Percentiles rank a stretch among this genome's conserved stretches.
Conservation (phyloP, 2,888 invertebrate genomes). For the Drosophila infuscata region DNA sequence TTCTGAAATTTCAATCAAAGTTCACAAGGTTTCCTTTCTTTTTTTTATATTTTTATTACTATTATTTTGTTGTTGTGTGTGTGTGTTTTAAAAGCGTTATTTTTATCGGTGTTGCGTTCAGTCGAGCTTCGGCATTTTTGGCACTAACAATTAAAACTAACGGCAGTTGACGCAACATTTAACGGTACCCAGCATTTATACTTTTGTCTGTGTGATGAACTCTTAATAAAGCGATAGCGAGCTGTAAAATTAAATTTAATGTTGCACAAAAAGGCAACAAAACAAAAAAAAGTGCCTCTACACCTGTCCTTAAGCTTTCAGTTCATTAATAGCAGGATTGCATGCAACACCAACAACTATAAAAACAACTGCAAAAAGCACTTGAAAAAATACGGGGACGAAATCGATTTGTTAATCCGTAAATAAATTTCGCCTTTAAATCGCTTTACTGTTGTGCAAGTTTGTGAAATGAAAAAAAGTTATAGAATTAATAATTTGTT, state of each 20-base stretch:
- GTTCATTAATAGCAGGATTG: conserved; percentile 57
- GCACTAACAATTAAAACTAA: conserved; percentile 76
- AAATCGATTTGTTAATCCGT: conserved; percentile 10
- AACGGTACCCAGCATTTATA: conserved; percentile 54
- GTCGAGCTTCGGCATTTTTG: conserved; percentile 58
- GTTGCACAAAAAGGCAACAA: conserved; percentile 18
- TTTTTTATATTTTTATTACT: not conserved
- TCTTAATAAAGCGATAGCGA: conserved; percentile 63
- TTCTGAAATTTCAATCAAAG: conserved; percentile 65
- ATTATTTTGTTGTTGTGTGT: not conserved
- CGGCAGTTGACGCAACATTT: conserved; percentile 67
- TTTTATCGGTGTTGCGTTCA: conserved; percentile 26
- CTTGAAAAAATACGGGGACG: conserved; percentile 9
- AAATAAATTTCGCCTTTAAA: conserved; percentile 10
- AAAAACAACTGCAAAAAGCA: conserved; percentile 26
- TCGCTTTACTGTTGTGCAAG: not conserved
- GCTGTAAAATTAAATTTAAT: conserved; percentile 76
- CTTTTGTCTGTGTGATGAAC: conserved; percentile 46
- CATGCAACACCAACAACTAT: conserved; percentile 22
- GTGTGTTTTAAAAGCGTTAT: conserved; percentile 6
- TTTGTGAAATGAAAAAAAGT: not conserved
- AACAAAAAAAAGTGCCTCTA: conserved; percentile 3
- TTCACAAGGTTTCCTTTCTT: conserved; percentile 20
- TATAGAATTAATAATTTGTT: not conserved
- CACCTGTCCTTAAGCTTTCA: conserved; percentile 53